Evolutionary conservation across 1,140 invertebrate species (phyloP).

Genomic region (Pseudomyrmex concolor): DNA sequence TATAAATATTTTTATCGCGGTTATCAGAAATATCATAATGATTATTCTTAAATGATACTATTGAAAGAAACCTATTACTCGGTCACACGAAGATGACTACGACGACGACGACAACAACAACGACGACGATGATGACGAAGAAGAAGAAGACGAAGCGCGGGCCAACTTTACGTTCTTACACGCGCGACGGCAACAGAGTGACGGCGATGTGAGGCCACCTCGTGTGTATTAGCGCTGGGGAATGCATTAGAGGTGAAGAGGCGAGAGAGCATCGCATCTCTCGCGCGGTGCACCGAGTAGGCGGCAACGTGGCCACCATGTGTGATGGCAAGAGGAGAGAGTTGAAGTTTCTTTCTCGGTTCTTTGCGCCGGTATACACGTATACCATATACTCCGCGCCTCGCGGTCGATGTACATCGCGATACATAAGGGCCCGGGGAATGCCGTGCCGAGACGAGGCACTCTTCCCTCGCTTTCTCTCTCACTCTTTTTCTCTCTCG

Average conservation of each 20-base stretch:
- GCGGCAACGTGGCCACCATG: slow-evolving; percentile 84
- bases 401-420: slow-evolving; percentile 36
- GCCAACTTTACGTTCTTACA: slow-evolving; percentile 74
- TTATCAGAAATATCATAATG: too few relatives aligned
- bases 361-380: slow-evolving; percentile 59
- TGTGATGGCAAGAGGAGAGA: slow-evolving; percentile 73
- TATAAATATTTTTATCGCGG: too few relatives aligned
- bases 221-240: slow-evolving; percentile 78
- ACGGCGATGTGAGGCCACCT: slow-evolving; percentile 65
- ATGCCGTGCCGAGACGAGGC: slow-evolving; percentile 33
- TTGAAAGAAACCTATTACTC: slow-evolving; percentile 66
- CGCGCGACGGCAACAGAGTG: slow-evolving; percentile 77
- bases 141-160: slow-evolving; percentile 34
- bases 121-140: background rate
- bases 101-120: slow-evolving; percentile 1
- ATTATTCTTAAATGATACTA: slow-evolving; percentile 59
- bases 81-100: slow-evolving; percentile 6
- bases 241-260: slow-evolving; percentile 79
- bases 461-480: background rate
- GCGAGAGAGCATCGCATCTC: slow-evolving; percentile 45
- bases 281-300: slow-evolving; percentile 70
- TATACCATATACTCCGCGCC: slow-evolving; percentile 57
- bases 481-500: slow-evolving; percentile 5
- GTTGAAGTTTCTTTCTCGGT: slow-evolving; percentile 75
- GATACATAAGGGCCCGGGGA: slow-evolving; percentile 44